Conservation (phyloP, 1,140 invertebrate genomes). For the Drosophila subpulchrella region DNA sequence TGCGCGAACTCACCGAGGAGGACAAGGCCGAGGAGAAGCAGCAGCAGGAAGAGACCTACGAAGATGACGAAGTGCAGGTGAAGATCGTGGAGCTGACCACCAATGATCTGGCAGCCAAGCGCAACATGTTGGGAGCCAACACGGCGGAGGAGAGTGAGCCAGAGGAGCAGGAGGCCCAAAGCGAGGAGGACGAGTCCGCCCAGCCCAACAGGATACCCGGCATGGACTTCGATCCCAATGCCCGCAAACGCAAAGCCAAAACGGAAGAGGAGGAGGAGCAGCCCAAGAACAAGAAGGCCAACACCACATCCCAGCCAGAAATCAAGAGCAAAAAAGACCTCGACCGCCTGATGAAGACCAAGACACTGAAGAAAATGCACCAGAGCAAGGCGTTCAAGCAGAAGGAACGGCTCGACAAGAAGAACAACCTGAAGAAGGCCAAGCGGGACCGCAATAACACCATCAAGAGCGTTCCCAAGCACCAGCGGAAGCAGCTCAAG, state of each 20-base stretch:
- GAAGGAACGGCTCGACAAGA: constrained; percentile 88
- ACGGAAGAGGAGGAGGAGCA: background rate
- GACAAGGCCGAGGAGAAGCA: constrained; percentile 86
- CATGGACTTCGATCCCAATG: constrained; percentile 86
- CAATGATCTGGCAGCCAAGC: constrained; percentile 87
- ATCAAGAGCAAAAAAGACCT: constrained; percentile 87
- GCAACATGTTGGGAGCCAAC: constrained; percentile 90
- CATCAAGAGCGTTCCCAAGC: constrained; percentile 73
- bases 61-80: constrained; percentile 90
- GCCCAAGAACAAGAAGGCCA: constrained; percentile 13
- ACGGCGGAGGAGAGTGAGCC: constrained; percentile 85
- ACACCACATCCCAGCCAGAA: constrained; percentile 17
- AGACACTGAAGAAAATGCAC: constrained; percentile 88
- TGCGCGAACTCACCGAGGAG: constrained; percentile 88
- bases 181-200: constrained; percentile 77
- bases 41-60: constrained; percentile 88
- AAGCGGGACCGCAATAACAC: constrained; percentile 75
- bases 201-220: constrained; percentile 86
- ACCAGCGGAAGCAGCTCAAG: constrained; percentile 69
- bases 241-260: constrained; percentile 32
- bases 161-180: constrained; percentile 72
- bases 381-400: constrained; percentile 90
- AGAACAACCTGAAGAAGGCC: constrained; percentile 87
- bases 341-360: constrained; percentile 88
- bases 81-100: constrained; percentile 90